Percentiles rank a stretch among this genome's conserved stretches.
phyloP scores from a whole-genome alignment of 2,888 invertebrate species.

The Dryobotodes eremita region DNA sequence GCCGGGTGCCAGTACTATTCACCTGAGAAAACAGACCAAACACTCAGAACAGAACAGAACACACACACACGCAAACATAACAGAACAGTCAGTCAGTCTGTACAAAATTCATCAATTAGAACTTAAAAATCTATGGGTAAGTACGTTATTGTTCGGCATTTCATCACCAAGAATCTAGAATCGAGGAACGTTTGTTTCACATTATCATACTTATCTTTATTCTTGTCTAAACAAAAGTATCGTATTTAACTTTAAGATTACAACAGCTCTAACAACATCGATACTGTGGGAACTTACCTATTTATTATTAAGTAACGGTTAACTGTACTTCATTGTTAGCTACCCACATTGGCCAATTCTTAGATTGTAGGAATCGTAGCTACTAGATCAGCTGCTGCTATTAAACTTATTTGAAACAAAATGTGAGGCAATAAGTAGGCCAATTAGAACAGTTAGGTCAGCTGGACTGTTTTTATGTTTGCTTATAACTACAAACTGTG shows the following conservation, averaged over 20 bases:
- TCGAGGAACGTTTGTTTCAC: not conserved
- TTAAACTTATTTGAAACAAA: not conserved
- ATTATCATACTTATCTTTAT: constrained; percentile 14
- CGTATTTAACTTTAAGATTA: constrained; percentile 47
- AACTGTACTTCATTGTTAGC: constrained; percentile 38
- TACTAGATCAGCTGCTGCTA: not conserved
- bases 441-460: no score
- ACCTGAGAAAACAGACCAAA: not conserved
- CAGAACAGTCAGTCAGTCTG: not conserved
- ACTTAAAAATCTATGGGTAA: not conserved
- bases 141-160: not conserved
- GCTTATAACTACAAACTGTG: no score
- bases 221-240: constrained; percentile 34
- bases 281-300: constrained; percentile 48
- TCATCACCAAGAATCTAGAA: not conserved
- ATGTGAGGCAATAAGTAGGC: not conserved
- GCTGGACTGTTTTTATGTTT: no score
- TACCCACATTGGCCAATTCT: constrained; percentile 27
- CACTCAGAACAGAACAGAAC: not conserved
- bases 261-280: constrained; percentile 32
- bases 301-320: constrained; percentile 39
- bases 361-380: not conserved
- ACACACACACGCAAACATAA: not conserved
- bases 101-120: not conserved
- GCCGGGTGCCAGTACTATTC: not conserved